These are phyloP conservation scores for Tapirus indicus DNA, from an alignment of 2,797 vertebrate species.

Conservation along the genomic window DNA sequence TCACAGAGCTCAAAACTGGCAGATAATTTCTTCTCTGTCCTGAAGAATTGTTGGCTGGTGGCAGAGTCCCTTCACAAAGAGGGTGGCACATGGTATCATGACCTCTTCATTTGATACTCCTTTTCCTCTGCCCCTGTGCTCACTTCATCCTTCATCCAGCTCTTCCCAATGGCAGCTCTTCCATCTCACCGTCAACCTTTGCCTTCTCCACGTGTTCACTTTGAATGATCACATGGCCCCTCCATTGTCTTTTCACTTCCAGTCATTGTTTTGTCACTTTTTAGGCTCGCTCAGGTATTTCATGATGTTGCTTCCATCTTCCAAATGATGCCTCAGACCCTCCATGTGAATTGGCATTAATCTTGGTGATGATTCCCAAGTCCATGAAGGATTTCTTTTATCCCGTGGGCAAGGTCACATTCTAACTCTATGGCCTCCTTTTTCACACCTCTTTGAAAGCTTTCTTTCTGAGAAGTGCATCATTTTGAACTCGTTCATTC, in stretches of 20 bases:
- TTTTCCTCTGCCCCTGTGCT: not conserved
- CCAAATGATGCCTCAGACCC: not conserved
- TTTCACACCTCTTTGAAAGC: constrained; percentile 13
- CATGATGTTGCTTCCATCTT: not conserved
- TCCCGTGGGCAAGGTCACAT: not conserved
- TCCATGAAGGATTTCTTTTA: constrained; percentile 39
- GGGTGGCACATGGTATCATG: not conserved
- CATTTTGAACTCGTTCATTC: not conserved
- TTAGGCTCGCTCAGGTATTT: constrained; percentile 36
- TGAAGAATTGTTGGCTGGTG: not conserved
- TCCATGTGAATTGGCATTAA: not conserved
- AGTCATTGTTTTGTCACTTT: constrained; percentile 19
- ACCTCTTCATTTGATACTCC: constrained; percentile 6
- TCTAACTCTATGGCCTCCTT: not conserved
- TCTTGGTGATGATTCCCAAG: constrained; percentile 27
- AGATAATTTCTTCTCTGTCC: constrained; percentile 18
- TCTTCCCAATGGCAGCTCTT: not conserved
- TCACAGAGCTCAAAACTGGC: not conserved
- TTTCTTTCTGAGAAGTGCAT: constrained; percentile 26
- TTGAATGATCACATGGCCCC: not conserved
- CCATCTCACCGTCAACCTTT: not conserved
- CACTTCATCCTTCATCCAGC: constrained; percentile 6
- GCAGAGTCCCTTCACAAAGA: not conserved
- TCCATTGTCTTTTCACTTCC: not conserved
- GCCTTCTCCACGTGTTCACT: not conserved